These are phyloP conservation scores for Saimiri boliviensis DNA, from an alignment of 2,113 vertebrate genomes.

Conservation along the genomic window DNA sequence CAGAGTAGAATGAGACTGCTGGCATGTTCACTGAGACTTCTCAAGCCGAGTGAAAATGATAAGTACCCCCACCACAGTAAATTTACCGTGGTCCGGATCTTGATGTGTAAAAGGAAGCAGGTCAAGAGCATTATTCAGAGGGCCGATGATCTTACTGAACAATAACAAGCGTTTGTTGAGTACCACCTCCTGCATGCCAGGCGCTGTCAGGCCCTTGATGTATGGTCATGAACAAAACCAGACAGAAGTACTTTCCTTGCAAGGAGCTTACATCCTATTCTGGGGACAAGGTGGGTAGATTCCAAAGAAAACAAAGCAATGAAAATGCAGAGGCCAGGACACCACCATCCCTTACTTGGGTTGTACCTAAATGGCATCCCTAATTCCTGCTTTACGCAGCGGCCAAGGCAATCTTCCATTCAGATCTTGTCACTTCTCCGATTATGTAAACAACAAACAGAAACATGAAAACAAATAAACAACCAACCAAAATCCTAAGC, in stretches of 20 bases:
- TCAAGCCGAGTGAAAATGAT: neutral
- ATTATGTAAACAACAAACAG: neutral
- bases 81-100: slow-evolving; percentile 15
- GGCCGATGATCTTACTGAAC: neutral
- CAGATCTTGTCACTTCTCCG: neutral
- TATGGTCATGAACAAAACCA: neutral
- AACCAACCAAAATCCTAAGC: neutral
- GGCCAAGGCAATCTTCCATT: neutral
- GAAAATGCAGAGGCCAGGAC: neutral
- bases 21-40: neutral
- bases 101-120: neutral
- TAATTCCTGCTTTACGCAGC: too few species aligned
- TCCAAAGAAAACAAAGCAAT: neutral
- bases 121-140: neutral
- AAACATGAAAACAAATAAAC: neutral
- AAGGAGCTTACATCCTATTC: neutral
- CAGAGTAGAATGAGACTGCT: neutral
- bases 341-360: neutral
- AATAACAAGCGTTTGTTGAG: neutral
- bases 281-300: neutral
- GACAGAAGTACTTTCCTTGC: neutral
- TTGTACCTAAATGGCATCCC: neutral
- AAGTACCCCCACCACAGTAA: neutral
- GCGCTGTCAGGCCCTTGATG: neutral
- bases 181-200: neutral